phyloP scores from a whole-genome alignment of 2,888 invertebrate species.

The Strigamia crassipes region DNA sequence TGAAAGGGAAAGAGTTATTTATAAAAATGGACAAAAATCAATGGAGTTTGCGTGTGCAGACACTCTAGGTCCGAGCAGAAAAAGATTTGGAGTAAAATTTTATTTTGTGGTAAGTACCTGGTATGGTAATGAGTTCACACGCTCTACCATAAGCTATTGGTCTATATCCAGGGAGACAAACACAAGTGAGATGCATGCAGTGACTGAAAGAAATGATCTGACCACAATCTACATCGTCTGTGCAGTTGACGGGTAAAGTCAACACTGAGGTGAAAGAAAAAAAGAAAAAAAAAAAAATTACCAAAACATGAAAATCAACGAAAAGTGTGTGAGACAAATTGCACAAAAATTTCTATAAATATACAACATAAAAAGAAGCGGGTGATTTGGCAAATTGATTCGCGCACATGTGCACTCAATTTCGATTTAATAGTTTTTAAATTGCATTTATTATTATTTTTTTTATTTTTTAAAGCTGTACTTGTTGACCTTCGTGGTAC shows the following conservation, averaged over 20 bases:
- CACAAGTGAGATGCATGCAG: not conserved
- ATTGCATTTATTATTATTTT: not conserved
- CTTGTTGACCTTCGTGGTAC: not conserved
- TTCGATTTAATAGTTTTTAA: not conserved
- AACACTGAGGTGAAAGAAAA: not conserved
- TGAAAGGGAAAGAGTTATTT: not conserved
- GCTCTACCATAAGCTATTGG: slow-evolving; percentile 5
- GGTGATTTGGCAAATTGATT: not conserved
- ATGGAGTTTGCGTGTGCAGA: not conserved
- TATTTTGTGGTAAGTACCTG: not conserved
- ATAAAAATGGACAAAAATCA: not conserved
- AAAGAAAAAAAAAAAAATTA: too few relatives aligned
- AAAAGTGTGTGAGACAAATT: not conserved
- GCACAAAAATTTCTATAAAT: not conserved
- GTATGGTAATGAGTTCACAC: slow-evolving; percentile 15
- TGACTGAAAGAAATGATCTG: slow-evolving; percentile 34
- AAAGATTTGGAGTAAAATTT: not conserved
- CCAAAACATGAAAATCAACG: not conserved
- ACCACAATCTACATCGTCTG: slow-evolving; percentile 15
- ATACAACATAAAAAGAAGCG: not conserved
- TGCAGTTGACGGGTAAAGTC: slow-evolving; percentile 14
- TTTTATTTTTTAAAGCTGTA: not conserved
- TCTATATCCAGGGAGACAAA: slow-evolving; percentile 34
- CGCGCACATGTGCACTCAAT: not conserved
- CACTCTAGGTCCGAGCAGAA: not conserved